Conservation (phyloP, 2,113 vertebrate genomes). For the Percopsis transmontana region DNA sequence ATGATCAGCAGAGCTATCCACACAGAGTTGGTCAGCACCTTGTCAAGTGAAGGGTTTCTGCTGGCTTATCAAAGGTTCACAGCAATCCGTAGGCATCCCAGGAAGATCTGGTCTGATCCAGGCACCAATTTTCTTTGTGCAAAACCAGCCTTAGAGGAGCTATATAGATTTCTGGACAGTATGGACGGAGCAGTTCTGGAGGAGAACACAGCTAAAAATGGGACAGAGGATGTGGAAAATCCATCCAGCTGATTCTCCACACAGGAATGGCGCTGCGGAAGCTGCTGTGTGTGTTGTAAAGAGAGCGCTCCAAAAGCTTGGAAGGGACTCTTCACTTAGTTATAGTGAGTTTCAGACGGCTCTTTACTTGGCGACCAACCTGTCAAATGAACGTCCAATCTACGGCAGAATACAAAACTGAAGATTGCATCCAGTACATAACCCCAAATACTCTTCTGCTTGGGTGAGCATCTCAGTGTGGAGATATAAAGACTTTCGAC, state of each 20-base stretch:
- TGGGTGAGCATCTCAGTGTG: too few species aligned
- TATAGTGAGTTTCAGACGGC: constrained; percentile 25
- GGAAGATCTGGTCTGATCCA: constrained; percentile 26
- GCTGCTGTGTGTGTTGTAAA: constrained; percentile 14
- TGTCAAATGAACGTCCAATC: constrained; percentile 14
- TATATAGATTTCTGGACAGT: constrained; percentile 1
- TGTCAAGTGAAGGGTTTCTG: constrained; percentile 19
- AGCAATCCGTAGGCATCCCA: constrained; percentile 30
- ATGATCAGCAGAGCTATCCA: constrained; percentile 7
- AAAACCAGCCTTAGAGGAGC: constrained; percentile 7
- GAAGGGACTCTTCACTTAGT: constrained; percentile 1
- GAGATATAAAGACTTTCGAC: too few species aligned
- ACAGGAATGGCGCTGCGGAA: constrained; percentile 30
- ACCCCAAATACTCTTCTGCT: too few species aligned
- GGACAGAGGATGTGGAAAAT: not conserved
- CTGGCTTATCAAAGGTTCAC: constrained; percentile 27
- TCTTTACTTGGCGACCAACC: constrained; percentile 22
- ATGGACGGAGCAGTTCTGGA: not conserved
- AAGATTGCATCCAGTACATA: constrained; percentile 1
- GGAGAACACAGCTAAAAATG: not conserved
- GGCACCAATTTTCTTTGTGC: constrained; percentile 22
- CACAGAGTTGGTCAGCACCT: constrained; percentile 3
- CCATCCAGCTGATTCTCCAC: not conserved
- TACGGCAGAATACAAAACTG: not conserved
- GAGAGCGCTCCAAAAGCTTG: constrained; percentile 5